Evolutionary conservation across 1,140 invertebrate species (phyloP).

Genomic region (Latrodectus geometricus): DNA sequence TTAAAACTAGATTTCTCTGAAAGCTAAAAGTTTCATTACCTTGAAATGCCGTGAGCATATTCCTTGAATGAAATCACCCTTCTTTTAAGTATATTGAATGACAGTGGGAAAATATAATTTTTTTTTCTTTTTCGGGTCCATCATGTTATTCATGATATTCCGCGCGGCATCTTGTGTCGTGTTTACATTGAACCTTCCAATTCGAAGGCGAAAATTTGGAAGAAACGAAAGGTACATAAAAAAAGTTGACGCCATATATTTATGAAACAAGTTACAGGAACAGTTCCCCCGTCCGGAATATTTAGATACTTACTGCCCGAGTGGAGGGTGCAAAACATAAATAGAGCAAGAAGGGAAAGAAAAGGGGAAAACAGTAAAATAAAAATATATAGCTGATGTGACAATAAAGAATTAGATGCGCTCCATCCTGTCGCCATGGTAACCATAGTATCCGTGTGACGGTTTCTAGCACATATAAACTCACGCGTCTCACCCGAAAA

Average conservation of each 20-base stretch:
- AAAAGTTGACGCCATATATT: slow-evolving; percentile 10
- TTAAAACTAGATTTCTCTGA: too few species aligned
- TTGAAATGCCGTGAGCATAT: too few species aligned
- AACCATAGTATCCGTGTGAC: slow-evolving; percentile 54
- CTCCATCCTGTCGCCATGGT: slow-evolving; percentile 33
- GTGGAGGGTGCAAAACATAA: background rate
- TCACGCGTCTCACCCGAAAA: background rate
- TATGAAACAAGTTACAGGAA: slow-evolving; percentile 48
- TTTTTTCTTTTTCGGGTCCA: background rate
- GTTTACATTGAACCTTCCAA: background rate
- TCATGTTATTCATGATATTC: background rate
- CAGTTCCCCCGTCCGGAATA: background rate
- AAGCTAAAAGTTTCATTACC: too few species aligned
- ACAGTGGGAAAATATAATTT: background rate
- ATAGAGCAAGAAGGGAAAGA: background rate
- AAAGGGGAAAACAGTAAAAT: slow-evolving; percentile 1
- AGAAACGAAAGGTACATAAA: background rate
- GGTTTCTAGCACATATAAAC: slow-evolving; percentile 17
- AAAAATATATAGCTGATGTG: slow-evolving; percentile 53
- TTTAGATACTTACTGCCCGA: background rate
- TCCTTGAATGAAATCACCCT: background rate
- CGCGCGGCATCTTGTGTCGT: background rate
- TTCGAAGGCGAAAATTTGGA: background rate
- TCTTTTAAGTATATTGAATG: background rate
- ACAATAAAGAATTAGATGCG: slow-evolving; percentile 62